Conservation (phyloP, 2,888 invertebrate genomes). For the Callinectes sapidus region DNA sequence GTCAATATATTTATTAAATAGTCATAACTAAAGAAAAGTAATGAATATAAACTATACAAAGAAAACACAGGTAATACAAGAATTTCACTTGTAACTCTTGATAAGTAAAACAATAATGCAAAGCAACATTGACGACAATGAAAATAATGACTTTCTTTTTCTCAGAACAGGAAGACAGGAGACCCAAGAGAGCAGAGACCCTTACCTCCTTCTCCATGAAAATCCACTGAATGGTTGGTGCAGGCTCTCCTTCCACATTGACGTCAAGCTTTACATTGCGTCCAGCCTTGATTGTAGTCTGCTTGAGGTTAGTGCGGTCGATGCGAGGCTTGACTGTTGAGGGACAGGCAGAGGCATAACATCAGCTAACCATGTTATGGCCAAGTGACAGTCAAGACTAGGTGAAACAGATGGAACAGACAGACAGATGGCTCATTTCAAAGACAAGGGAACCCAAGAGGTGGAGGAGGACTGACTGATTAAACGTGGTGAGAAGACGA, state of each 20-base stretch:
- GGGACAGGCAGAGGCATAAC: conserved; percentile 27
- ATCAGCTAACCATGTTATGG: conserved; percentile 33
- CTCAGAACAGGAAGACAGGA: background rate
- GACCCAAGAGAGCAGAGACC: background rate
- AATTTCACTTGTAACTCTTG: background rate
- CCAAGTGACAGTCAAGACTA: background rate
- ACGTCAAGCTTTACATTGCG: conserved; percentile 94
- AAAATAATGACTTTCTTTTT: background rate
- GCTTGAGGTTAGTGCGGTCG: conserved; percentile 94
- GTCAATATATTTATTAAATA: no score
- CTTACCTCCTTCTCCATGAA: conserved; percentile 76
- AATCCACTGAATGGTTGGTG: conserved; percentile 94
- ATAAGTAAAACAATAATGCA: background rate
- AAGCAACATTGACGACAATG: background rate
- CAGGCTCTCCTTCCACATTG: conserved; percentile 95
- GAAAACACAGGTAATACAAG: background rate
- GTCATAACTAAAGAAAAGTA: background rate
- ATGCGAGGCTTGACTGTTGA: conserved; percentile 94
- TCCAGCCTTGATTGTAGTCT: conserved; percentile 91
- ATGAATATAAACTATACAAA: background rate
- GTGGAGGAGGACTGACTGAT: background rate
- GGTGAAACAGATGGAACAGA: conserved; percentile 22
- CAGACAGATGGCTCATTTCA: background rate
- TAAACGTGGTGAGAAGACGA: background rate
- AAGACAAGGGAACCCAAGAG: background rate